phyloP scores from a whole-genome alignment of 2,797 vertebrate species.

The Centroberyx gerrardi region DNA sequence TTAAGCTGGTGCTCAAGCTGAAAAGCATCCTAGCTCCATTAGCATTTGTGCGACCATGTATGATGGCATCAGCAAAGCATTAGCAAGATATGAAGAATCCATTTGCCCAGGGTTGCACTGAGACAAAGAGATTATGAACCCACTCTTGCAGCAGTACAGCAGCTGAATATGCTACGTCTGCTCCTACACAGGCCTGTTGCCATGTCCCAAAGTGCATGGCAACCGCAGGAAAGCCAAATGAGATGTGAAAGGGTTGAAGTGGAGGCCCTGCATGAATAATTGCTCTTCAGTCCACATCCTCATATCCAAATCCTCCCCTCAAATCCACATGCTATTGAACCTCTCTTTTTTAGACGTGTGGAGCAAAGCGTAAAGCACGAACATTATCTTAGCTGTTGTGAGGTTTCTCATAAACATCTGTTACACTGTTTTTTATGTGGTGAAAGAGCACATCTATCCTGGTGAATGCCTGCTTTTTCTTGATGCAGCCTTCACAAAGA shows the following conservation, averaged over 20 bases:
- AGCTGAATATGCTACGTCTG: constrained; percentile 20
- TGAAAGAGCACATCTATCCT: constrained; percentile 5
- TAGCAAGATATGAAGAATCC: constrained; percentile 48
- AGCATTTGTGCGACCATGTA: constrained; percentile 40
- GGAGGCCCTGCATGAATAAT: constrained; percentile 53
- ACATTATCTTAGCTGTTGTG: neutral
- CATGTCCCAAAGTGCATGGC: constrained; percentile 61
- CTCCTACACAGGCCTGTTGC: constrained; percentile 52
- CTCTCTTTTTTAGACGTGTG: neutral
- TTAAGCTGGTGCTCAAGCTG: constrained; percentile 38
- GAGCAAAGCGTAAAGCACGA: neutral
- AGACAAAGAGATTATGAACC: constrained; percentile 54
- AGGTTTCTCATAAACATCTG: constrained; percentile 10
- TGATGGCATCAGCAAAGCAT: constrained; percentile 54
- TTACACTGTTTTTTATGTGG: neutral
- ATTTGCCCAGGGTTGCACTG: constrained; percentile 47
- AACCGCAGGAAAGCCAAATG: constrained; percentile 39
- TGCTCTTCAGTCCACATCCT: constrained; percentile 14
- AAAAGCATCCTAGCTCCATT: constrained; percentile 43
- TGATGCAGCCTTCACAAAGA: constrained; percentile 12
- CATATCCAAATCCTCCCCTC: constrained; percentile 15
- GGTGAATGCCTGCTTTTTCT: neutral
- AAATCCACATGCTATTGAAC: constrained; percentile 7
- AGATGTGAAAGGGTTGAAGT: constrained; percentile 46
- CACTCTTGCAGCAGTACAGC: neutral